A percentile compares a stretch with the other conserved stretches of the same genome.
Evolutionary conservation across 2,888 invertebrate genomes (phyloP).

Genomic region (Rutpela maculata): DNA sequence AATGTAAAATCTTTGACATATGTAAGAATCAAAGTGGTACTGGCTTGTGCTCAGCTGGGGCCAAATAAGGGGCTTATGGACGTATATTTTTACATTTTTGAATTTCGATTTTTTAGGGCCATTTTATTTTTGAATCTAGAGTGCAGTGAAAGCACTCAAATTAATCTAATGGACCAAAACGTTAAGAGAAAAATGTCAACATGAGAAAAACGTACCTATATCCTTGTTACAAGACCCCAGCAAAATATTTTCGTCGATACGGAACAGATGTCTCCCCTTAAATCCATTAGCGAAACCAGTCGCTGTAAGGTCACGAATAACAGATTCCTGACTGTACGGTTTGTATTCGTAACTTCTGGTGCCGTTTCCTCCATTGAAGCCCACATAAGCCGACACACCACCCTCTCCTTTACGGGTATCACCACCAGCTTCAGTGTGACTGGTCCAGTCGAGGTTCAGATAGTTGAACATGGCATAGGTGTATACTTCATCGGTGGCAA

Average conservation of each 20-base stretch:
- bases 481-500: conserved; percentile 94
- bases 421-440: conserved; percentile 93
- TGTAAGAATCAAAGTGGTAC: too few species aligned
- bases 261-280: conserved; percentile 94
- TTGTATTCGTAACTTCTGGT: conserved; percentile 91
- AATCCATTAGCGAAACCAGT: conserved; percentile 92
- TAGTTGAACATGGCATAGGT: conserved; percentile 98
- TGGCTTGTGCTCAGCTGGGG: too few species aligned
- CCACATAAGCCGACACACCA: conserved; percentile 91
- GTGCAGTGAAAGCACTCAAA: too few species aligned
- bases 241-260: conserved; percentile 95
- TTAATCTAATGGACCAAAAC: too few species aligned
- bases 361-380: conserved; percentile 97
- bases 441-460: conserved; percentile 91
- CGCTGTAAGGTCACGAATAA: conserved; percentile 87
- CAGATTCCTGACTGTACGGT: conserved; percentile 92
- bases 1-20: too few species aligned
- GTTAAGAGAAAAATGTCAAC: too few species aligned
- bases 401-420: conserved; percentile 92
- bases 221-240: conserved; percentile 95
- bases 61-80: too few species aligned
- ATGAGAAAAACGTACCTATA: conserved; percentile 77
- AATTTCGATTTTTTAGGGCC: too few species aligned
- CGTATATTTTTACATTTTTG: too few species aligned
- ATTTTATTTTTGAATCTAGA: too few species aligned